Evolutionary conservation across 2,113 vertebrate species (phyloP).

Genomic region (Zosterops hypoxanthus): DNA sequence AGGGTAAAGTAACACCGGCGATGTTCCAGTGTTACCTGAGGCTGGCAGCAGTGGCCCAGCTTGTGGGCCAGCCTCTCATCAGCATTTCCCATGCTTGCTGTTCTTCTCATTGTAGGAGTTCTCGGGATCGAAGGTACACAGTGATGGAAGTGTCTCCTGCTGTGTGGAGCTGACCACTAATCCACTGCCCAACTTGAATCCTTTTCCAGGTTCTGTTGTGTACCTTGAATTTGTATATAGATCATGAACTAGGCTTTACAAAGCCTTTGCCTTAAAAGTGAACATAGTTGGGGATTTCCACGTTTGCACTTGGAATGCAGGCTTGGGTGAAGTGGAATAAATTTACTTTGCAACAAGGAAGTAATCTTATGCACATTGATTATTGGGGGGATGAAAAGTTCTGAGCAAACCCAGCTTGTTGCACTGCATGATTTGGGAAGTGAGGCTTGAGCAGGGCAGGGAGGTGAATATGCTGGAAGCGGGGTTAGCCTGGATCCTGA

Average conservation of each 20-base stretch:
- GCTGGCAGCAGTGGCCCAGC: not conserved
- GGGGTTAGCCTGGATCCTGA: not conserved
- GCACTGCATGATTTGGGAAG: not conserved
- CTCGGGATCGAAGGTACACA: rapidly evolving
- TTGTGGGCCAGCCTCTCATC: not conserved
- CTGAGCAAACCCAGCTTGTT: not conserved
- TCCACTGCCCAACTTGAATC: not conserved
- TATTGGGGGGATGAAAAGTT: not conserved
- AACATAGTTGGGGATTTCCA: not conserved
- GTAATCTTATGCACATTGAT: not conserved
- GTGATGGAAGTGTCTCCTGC: not conserved
- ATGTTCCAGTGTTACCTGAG: not conserved
- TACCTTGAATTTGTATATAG: not conserved
- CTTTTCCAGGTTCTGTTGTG: not conserved
- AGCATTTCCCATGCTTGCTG: not conserved
- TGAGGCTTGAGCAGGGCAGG: not conserved
- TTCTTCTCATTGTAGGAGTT: not conserved
- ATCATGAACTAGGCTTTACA: not conserved
- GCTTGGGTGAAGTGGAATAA: not conserved
- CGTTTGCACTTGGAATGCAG: not conserved
- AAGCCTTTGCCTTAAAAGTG: not conserved
- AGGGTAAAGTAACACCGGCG: not conserved
- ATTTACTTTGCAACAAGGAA: not conserved
- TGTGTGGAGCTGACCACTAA: not conserved
- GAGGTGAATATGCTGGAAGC: rapidly evolving